Evolutionary conservation across 2,888 invertebrate genomes (phyloP), one percentile per base, ranked within the genome.

Genomic region (Odontothrips loti): DNA sequence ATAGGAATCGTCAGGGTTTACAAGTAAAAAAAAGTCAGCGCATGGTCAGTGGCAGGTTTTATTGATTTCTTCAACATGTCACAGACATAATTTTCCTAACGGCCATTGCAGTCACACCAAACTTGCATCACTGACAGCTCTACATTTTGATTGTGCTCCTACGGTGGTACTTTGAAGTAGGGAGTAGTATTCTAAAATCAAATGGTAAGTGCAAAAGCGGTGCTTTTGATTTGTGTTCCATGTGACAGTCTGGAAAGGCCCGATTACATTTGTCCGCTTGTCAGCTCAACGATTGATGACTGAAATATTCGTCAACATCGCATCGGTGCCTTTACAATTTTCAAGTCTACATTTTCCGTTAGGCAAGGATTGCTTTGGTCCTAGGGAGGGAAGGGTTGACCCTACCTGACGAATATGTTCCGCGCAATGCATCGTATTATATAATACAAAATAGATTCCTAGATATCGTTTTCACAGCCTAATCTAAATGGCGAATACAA

Each of bases 171-270:
- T 75, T 27, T 9, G 12, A 75, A 27, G 34, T 43, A 43, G 34
- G 34, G 58, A 58, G 17, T 1, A 20, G 4, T 75, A 75, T 27
- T 8, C 68, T 75, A 75, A 75, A n/a, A 10, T 23, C 23, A 23
- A 27, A n/a, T 75, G 68, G n/a, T 12, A 10, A 9, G 68, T 75
- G 68, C 68, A 27, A 27, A 75, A 75, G 68, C 68, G 27, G 68
- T 75, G 68, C 23, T 75, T 75, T 75, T 75, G 68, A 75, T 75
- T 75, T 75, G 23, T 23, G 68, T 75, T 75, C 27, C 68, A 68
- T n/a, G 23, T n/a, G 23, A 68, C 68, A 75, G 68, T 75, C 68
- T 58, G 68, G 27, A 75, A 68, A 27, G 68, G 27, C 27, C 23
- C n/a, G n/a, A 20, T 17, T 15, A 51, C 51, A 51, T n/a, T n/a